These are phyloP conservation scores for Tridacna gigas DNA, from an alignment of 2,888 invertebrate species.

Conservation along the genomic window DNA sequence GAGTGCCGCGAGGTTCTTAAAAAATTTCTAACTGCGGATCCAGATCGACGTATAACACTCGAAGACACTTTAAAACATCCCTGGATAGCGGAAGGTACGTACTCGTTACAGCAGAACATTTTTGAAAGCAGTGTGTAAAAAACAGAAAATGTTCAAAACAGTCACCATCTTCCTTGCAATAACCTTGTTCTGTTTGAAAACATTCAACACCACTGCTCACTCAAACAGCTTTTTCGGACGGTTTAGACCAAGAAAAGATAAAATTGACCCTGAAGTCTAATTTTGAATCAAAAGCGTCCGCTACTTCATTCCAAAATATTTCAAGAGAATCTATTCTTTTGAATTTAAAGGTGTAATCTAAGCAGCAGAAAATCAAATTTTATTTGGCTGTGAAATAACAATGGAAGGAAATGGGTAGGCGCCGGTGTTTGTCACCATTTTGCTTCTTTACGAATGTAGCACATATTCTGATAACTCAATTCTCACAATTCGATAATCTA, in stretches of 20 bases:
- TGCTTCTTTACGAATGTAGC: too few species aligned
- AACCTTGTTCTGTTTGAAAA: not conserved
- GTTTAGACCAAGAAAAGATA: not conserved
- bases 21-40: constrained; percentile 81
- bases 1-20: constrained; percentile 81
- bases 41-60: constrained; percentile 79
- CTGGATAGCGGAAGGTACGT: constrained; percentile 81
- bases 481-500: too few species aligned
- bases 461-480: too few species aligned
- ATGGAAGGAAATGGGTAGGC: too few species aligned
- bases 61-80: constrained; percentile 81
- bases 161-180: not conserved
- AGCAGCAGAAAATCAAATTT: too few species aligned
- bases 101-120: not conserved
- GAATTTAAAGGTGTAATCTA: too few species aligned
- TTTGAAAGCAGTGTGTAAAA: not conserved
- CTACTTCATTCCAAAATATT: not conserved
- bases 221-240: not conserved
- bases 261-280: not conserved
- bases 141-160: not conserved
- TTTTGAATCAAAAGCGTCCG: not conserved
- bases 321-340: too few species aligned
- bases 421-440: too few species aligned
- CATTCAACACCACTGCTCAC: not conserved
- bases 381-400: too few species aligned